Evolutionary conservation across 2,888 invertebrate genomes (phyloP), one percentile per base, ranked within the genome.

Genomic region (Drosophila pseudotalamancana): DNA sequence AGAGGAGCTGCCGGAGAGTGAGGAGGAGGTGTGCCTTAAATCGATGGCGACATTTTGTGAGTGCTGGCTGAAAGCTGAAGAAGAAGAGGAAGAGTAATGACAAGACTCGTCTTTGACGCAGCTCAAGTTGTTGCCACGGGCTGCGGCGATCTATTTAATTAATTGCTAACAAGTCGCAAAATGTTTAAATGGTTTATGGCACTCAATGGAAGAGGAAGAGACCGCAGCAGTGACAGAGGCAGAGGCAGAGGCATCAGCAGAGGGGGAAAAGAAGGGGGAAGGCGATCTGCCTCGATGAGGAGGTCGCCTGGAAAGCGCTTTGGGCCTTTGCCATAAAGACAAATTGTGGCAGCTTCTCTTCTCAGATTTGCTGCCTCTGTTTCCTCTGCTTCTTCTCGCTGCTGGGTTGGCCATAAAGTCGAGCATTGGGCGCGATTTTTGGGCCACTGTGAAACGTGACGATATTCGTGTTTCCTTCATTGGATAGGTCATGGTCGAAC

Each of bases 121-220:
- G 65, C 57, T 62, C 53, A 49, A 55, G 57, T 63, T 56, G 80
- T 65, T 61, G 84, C 80, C 87, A 71, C 57, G 53, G 46, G 46
- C 46, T 46, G 57, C 84, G 5, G 61, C 72, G 81, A 87, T 82
- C 88, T 85, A 88, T 85, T 85, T 85, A 85, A 85, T 85, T 85
- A 85, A 85, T 85, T 85, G 77, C 87, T 85, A 88, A 88, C 88
- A 88, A 88, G 85, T 75, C 54, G 73, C 49, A 86, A 86, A 83
- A 83, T 83, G 83, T 74, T 88, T 87, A 88, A 88, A 84, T 88
- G 85, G 66, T 80, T 86, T 86, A 81, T 86, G 72, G 67, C 50
- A 19, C 18, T 2, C 42, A 31, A 16, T 14, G 9, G 8, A n/a
- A 16, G 14, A 50, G 27, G 39, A 16, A 3, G n/a, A n/a, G 14